Evolutionary conservation across 2,888 invertebrate genomes (phyloP).

Genomic region (Nemapogon koenigi): DNA sequence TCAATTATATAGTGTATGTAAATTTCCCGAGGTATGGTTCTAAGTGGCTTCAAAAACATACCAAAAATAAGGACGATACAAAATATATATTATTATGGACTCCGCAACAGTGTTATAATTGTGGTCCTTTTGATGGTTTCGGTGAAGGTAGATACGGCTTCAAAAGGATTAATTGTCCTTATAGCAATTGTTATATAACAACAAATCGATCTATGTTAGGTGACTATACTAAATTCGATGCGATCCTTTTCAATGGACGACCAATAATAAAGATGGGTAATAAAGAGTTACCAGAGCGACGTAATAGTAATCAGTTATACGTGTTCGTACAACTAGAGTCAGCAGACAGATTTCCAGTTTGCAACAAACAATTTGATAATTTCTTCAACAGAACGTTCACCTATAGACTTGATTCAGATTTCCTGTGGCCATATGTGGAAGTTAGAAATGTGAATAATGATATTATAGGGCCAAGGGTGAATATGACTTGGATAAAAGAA

Average conservation of each 20-base stretch:
- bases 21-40: no score
- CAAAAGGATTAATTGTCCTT: not conserved
- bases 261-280: not conserved
- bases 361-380: constrained; percentile 2
- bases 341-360: constrained; percentile 6
- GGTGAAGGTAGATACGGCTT: constrained; percentile 1
- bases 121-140: constrained; percentile 1
- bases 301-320: constrained; percentile 1
- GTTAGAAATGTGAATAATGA: not conserved
- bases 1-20: no score
- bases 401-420: constrained; percentile 6
- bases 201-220: not conserved
- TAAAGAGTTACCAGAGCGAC: not conserved
- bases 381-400: constrained; percentile 10
- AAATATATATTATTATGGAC: constrained; percentile 49
- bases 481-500: constrained; percentile 1
- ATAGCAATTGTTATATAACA: constrained; percentile 5
- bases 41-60: no score
- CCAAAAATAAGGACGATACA: no score
- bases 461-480: not conserved
- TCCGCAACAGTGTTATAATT: constrained; percentile 21
- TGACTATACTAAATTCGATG: not conserved
- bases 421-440: constrained; percentile 7
- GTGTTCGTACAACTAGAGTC: constrained; percentile 9
- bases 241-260: constrained; percentile 8